Conservation (phyloP, 2,113 vertebrate genomes). For the Poecile atricapillus region DNA sequence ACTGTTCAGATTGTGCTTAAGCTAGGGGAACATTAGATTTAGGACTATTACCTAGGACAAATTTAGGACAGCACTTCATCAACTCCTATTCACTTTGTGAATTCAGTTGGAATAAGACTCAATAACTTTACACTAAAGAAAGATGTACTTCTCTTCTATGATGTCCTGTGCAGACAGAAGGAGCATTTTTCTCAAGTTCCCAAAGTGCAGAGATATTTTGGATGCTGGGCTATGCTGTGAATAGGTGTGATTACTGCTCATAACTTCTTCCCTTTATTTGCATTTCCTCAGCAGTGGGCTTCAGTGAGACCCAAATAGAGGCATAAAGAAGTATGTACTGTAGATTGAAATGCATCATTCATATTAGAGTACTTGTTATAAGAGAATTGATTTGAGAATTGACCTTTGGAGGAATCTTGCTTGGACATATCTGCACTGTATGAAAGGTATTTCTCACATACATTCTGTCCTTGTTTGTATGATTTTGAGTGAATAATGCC, state of each 20-base stretch:
- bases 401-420: background rate
- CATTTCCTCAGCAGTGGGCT: background rate
- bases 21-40: background rate
- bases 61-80: background rate
- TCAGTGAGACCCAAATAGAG: background rate
- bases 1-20: background rate
- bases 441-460: background rate
- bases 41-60: background rate
- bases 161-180: background rate
- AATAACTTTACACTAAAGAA: background rate
- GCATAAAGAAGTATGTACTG: background rate
- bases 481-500: background rate
- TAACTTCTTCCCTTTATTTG: background rate
- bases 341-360: background rate
- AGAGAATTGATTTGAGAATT: background rate
- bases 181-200: background rate
- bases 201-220: background rate
- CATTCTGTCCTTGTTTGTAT: background rate
- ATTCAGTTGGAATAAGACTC: background rate
- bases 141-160: background rate
- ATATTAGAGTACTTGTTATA: background rate
- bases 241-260: accelerated
- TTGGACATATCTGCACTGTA: background rate
- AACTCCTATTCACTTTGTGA: background rate
- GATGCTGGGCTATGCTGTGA: background rate